A percentile compares a stretch with the other conserved stretches of the same genome.
Conservation (phyloP, 30 jellyfish, hydroid and myxozoan species). For the Cassiopea andromeda region DNA sequence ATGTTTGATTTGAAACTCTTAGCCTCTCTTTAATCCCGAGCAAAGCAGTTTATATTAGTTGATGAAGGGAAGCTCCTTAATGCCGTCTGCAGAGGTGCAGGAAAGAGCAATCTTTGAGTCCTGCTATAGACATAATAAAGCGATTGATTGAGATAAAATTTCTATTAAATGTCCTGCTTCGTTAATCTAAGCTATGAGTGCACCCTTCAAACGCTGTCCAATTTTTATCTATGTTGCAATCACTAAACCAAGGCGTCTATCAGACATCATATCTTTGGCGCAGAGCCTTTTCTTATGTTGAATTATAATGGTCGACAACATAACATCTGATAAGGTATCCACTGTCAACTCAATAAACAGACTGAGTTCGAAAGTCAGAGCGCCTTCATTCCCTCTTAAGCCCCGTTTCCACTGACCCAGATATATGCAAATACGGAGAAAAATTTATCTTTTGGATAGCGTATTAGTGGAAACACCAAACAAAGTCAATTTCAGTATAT, state of each 20-base stretch:
- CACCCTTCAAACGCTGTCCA: constrained; percentile 7
- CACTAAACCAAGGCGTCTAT: constrained; percentile 20
- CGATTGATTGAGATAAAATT: constrained; percentile 41
- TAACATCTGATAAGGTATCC: neutral
- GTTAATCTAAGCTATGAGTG: neutral
- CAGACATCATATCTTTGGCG: constrained; percentile 2
- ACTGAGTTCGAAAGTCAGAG: neutral
- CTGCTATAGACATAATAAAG: neutral
- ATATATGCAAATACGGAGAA: too few species aligned
- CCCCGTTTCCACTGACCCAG: too few species aligned
- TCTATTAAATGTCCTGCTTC: constrained; percentile 13
- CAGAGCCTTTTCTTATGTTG: neutral
- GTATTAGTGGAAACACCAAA: too few species aligned
- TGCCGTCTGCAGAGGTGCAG: neutral
- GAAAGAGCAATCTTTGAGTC: neutral
- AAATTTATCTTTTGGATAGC: too few species aligned
- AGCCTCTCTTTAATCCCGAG: constrained; percentile 12
- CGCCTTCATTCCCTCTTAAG: neutral
- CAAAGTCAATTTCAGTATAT: too few species aligned
- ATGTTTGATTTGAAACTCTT: constrained; percentile 49
- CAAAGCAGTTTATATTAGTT: constrained; percentile 7
- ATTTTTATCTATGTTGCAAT: neutral
- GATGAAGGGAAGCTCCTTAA: constrained; percentile 10
- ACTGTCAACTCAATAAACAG: neutral
- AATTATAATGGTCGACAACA: neutral